Evolutionary conservation across 2,888 invertebrate genomes (phyloP).

Genomic region (Agrochola lota): DNA sequence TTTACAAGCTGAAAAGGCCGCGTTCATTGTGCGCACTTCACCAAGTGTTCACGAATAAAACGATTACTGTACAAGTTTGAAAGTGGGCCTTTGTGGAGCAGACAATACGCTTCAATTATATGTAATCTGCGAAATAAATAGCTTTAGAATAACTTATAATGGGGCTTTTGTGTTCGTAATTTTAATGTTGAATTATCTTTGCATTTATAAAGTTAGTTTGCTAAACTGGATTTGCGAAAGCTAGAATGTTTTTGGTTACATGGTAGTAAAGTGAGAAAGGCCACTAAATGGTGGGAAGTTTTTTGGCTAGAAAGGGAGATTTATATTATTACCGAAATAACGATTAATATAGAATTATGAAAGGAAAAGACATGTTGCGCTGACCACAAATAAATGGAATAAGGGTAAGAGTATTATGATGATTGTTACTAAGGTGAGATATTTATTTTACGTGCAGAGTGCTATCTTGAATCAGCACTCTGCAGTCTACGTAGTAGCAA

Average conservation of each 20-base stretch:
- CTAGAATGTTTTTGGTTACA: not conserved
- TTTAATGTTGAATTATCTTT: slow-evolving; percentile 37
- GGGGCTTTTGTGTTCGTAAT: slow-evolving; percentile 47
- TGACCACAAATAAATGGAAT: not conserved
- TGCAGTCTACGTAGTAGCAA: not conserved
- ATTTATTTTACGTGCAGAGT: not conserved
- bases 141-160: slow-evolving; percentile 54
- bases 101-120: slow-evolving; percentile 57
- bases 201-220: slow-evolving; percentile 18
- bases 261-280: not conserved
- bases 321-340: not conserved
- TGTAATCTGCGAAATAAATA: slow-evolving; percentile 58
- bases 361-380: not conserved
- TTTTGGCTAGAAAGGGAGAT: not conserved
- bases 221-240: slow-evolving; percentile 2
- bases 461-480: not conserved
- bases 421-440: not conserved
- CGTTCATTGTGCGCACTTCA: slow-evolving; percentile 59
- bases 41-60: slow-evolving; percentile 61
- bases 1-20: slow-evolving; percentile 54
- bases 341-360: not conserved
- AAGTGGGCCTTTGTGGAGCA: slow-evolving; percentile 53
- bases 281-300: not conserved
- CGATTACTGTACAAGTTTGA: slow-evolving; percentile 62
- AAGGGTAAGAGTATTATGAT: not conserved